phyloP scores from a whole-genome alignment of 2,113 vertebrate genomes.

The Microtus montanus region DNA sequence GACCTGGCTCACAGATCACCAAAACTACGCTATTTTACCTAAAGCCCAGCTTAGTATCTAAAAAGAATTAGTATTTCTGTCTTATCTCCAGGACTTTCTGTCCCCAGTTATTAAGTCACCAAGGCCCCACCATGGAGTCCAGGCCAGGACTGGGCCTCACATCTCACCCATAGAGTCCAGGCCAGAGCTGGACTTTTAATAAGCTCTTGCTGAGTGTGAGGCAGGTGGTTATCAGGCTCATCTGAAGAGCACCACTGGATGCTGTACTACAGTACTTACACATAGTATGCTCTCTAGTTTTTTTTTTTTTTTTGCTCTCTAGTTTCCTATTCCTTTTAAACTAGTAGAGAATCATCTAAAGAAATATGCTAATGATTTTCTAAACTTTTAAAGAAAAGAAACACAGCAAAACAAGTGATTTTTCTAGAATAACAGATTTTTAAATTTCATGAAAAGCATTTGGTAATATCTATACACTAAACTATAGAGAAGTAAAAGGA shows the following conservation, averaged over 20 bases:
- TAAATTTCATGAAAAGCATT: neutral
- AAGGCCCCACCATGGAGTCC: neutral
- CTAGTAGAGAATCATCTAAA: neutral
- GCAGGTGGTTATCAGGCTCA: neutral
- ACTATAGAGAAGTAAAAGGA: neutral
- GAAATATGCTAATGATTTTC: neutral
- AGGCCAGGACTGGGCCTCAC: neutral
- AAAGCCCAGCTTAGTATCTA: neutral
- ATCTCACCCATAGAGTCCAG: neutral
- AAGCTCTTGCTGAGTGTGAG: neutral
- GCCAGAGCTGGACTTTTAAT: neutral
- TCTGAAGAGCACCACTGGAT: neutral
- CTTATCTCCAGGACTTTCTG: neutral
- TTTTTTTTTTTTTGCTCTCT: no score
- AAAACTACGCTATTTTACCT: neutral
- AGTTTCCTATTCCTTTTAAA: neutral
- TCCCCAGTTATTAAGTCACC: neutral
- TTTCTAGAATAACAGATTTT: neutral
- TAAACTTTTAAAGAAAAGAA: neutral
- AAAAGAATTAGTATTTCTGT: neutral
- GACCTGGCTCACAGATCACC: fast-evolving
- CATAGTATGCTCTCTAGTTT: neutral
- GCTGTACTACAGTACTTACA: neutral
- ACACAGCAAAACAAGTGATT: neutral
- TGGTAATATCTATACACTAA: neutral